Evolutionary conservation across 2,113 vertebrate species (phyloP), one percentile per base, ranked within the genome.

Genomic region (Entomyzon cyanotis): DNA sequence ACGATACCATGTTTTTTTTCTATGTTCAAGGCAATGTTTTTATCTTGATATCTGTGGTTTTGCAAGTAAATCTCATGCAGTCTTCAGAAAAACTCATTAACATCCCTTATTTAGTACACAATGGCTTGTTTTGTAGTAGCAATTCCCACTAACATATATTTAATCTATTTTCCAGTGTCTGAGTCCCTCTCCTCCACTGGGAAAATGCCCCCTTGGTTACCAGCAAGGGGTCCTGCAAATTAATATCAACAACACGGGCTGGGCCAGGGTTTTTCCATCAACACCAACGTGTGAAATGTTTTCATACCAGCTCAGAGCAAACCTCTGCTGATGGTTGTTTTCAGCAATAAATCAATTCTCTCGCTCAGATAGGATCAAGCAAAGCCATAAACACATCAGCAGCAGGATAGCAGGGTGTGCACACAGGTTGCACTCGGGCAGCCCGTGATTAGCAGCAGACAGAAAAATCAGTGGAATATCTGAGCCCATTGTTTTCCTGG

Each of bases 401-500:
- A 88, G 81, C 88, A 84, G 91, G 89, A 68, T 24, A 88, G 83
- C 81, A 94, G 91, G 95, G 95, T 9, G 91, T 55, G 89, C 79
- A 69, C 76, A 87, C 77, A 74, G 76, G 70, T 89, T 52, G 37
- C 62, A 28, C 79, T 74, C 85, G 7, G 49, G 87, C 79, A 55
- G 89, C 81, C 82, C 79, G 91, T 44, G 90, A 85, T 94, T 94
- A 94, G 77, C 74, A 92, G 82, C 9, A 17, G 33, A 84, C 75
- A 95, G 79, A 85, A 91, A 93, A 94, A 91, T 87, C 91, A 81
- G 65, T 90, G 97, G 97, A 98, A 97, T 91, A 93, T 97, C 80
- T 94, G 84, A 97, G 56, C 65, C 55, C 25, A 14, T 50, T 71
- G 76, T 96, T 98, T 97, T 97, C 95, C 97, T 98, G 96, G 97